Percentiles rank a stretch among this genome's conserved stretches.
phyloP scores from a whole-genome alignment of 1,140 invertebrate genomes.

The Gyrodactylus bullatarudis region DNA sequence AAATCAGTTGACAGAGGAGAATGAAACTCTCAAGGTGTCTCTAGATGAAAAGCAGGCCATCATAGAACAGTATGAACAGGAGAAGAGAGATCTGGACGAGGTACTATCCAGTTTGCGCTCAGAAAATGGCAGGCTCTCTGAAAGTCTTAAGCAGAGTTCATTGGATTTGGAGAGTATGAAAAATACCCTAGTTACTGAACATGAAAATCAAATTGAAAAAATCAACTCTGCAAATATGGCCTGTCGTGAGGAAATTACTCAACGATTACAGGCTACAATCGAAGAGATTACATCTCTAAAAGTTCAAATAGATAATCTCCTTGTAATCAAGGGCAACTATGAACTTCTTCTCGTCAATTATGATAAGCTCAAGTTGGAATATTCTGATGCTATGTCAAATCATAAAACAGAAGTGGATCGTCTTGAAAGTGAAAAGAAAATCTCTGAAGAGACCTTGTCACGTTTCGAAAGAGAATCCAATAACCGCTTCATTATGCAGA shows the following conservation, averaged over 20 bases:
- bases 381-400: too few relatives aligned
- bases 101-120: neutral
- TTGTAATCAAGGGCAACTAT: neutral
- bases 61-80: neutral
- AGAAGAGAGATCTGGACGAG: neutral
- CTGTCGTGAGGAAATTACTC: neutral
- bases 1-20: neutral
- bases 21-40: neutral
- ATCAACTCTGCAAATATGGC: neutral
- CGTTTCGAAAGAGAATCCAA: neutral
- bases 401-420: neutral
- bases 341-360: neutral
- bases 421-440: neutral
- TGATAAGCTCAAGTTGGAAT: neutral
- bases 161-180: neutral
- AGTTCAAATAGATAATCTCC: neutral
- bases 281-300: neutral
- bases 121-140: neutral
- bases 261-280: neutral
- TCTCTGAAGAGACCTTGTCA: neutral
- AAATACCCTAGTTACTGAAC: neutral
- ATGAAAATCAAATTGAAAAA: neutral
- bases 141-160: neutral
- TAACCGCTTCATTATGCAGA: neutral
- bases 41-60: neutral